Evolutionary conservation across 2,888 invertebrate genomes (phyloP), one percentile per base, ranked within the genome.

Genomic region (Drosophila mimica): DNA sequence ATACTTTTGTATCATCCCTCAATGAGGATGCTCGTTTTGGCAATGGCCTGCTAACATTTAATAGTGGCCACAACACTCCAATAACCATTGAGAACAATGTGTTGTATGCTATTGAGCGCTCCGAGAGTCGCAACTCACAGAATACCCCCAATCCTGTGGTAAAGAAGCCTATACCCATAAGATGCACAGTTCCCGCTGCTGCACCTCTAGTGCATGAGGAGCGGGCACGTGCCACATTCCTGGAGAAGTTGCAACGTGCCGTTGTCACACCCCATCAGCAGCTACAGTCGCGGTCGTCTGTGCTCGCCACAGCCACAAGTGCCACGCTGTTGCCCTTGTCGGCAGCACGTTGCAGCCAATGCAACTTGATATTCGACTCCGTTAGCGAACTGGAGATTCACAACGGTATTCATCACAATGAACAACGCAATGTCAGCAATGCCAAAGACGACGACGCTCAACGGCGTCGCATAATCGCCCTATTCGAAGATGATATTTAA

Each of bases 271-370:
- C 59, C 1, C 62, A 63, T 7, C 59, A 77, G 17, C 62, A 70
- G 25, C 25, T 25, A 25, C 25, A 25, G 33, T 66, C 76, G 20
- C 36, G 15, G 25, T 53, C 34, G 28, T 62, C 5, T 60, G 63
- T 30, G 59, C 73, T 20, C 49, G 46, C 20, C 11, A 59, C 70
- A 20, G 51, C 75, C 40, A 53, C 65, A 4, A 66, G 65, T 31
- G 48, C 70, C 11, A 61, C 75, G 8, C 38, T 77, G 52, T 43
- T 86, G 58, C 80, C 74, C 4, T 87, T 91, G 54, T 91, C 71
- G 0, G 78, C 91, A 20, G 93, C 92, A 3, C 91, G 93, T 20
- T 93, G 93, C 57, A 91, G 89, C 63, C 89, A 90, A 30, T 93
- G 93, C 68, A 91, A 91, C 59, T 78, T 90, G 53, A 66, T 84